These are phyloP conservation scores for Trisateles emortualis DNA, from an alignment of 2,888 invertebrate species.

Conservation along the genomic window DNA sequence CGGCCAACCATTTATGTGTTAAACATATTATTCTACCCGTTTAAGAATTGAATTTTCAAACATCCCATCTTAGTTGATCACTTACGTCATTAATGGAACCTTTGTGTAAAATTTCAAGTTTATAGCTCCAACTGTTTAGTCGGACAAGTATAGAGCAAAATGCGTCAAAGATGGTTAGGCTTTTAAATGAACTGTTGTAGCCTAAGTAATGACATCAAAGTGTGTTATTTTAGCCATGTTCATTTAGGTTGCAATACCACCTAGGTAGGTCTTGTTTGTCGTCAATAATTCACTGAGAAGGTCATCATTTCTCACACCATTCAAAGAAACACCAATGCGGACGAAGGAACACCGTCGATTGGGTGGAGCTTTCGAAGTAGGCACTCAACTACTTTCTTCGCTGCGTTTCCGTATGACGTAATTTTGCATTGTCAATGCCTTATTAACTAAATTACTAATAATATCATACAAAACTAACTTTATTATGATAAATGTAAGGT, in stretches of 20 bases:
- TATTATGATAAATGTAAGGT: background rate
- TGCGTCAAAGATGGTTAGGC: too few species aligned
- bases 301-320: constrained; percentile 69
- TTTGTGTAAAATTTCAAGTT: too few species aligned
- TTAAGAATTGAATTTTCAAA: too few species aligned
- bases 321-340: constrained; percentile 71
- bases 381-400: constrained; percentile 58
- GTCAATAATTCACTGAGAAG: constrained; percentile 64
- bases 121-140: too few species aligned
- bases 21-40: too few species aligned
- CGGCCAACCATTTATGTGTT: too few species aligned
- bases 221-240: constrained; percentile 24
- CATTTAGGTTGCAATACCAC: constrained; percentile 39
- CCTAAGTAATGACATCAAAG: background rate
- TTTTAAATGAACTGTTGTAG: too few species aligned
- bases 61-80: too few species aligned
- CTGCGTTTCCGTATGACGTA: constrained; percentile 59
- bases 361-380: constrained; percentile 74
- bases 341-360: constrained; percentile 55
- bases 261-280: constrained; percentile 59
- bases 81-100: too few species aligned
- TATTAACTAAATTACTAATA: background rate
- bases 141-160: too few species aligned
- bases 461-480: background rate
- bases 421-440: constrained; percentile 30